Evolutionary conservation across 2,888 invertebrate species (phyloP).

Genomic region (Strigamia maritima): DNA sequence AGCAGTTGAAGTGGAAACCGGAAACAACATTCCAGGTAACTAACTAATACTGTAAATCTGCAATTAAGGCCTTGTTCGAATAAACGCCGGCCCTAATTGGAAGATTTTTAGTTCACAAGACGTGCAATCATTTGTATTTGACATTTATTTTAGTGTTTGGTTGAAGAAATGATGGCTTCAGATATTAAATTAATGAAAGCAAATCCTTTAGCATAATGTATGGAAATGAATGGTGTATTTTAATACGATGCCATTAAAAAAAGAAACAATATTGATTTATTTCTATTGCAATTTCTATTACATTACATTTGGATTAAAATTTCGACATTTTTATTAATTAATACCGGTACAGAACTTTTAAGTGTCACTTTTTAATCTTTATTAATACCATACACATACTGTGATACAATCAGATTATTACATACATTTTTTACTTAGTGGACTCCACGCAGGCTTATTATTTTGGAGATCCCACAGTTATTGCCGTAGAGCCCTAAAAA

Average conservation of each 20-base stretch:
- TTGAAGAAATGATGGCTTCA: constrained; percentile 89
- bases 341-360: not conserved
- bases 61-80: not conserved
- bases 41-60: not conserved
- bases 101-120: too few relatives aligned
- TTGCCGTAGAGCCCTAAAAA: constrained; percentile 20
- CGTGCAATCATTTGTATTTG: too few relatives aligned
- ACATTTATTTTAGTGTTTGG: constrained; percentile 58
- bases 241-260: not conserved
- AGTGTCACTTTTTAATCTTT: not conserved
- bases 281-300: constrained; percentile 7
- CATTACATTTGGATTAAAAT: not conserved
- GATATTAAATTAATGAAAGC: constrained; percentile 87
- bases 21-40: constrained; percentile 68
- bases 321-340: not conserved
- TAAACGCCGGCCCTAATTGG: too few relatives aligned
- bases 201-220: constrained; percentile 74
- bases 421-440: not conserved
- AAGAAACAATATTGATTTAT: not conserved
- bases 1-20: constrained; percentile 82
- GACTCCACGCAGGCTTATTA: not conserved
- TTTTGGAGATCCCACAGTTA: not conserved
- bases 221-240: not conserved
- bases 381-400: not conserved
- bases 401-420: not conserved